Conservation (phyloP, 2,113 vertebrate genomes). For the Seriola aureovittata region DNA sequence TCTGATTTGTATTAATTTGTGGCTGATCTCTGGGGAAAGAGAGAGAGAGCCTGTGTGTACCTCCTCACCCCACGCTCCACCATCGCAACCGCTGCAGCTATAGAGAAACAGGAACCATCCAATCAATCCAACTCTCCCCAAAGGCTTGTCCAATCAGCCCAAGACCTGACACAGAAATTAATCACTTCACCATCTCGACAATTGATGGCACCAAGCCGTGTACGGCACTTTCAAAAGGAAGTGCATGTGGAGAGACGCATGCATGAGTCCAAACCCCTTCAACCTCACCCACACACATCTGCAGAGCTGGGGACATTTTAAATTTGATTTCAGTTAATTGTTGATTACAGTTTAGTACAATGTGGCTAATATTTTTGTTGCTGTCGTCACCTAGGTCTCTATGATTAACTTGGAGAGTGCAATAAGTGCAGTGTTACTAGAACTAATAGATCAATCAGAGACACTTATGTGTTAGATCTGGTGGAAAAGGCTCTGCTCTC, state of each 20-base stretch:
- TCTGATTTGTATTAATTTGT: constrained; percentile 82
- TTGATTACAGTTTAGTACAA: neutral
- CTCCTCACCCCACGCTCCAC: neutral
- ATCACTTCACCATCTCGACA: constrained; percentile 76
- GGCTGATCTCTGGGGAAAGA: constrained; percentile 68
- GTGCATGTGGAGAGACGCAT: constrained; percentile 32
- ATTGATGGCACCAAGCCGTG: constrained; percentile 69
- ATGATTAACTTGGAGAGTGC: neutral
- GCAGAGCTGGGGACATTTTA: neutral
- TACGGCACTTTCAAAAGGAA: constrained; percentile 49
- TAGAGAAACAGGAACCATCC: constrained; percentile 70
- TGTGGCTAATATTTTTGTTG: neutral
- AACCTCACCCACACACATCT: constrained; percentile 9
- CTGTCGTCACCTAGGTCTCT: neutral
- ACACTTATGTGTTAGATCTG: neutral
- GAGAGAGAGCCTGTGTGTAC: constrained; percentile 19
- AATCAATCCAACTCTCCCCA: constrained; percentile 77
- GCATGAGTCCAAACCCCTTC: constrained; percentile 10
- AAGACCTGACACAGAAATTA: constrained; percentile 74
- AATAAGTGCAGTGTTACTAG: neutral
- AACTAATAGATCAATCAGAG: neutral
- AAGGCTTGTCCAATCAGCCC: constrained; percentile 80
- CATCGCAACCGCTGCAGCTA: constrained; percentile 38
- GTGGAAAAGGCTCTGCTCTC: too few relatives aligned
- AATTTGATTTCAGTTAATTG: neutral